These are phyloP conservation scores for Taenioides sp. DNA, from an alignment of 2,797 vertebrate genomes.

Conservation along the genomic window DNA sequence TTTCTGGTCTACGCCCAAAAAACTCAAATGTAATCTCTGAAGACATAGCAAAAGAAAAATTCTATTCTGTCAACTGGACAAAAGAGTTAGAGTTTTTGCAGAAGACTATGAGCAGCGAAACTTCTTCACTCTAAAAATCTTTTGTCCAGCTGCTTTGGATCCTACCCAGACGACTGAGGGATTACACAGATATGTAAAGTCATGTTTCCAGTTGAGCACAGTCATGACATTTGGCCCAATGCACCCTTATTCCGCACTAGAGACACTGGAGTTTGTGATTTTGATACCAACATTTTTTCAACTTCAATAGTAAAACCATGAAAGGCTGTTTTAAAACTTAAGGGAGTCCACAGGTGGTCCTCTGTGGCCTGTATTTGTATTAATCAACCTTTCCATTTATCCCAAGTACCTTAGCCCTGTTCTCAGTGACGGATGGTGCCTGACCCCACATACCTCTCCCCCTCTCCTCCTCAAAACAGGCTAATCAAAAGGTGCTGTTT, in stretches of 20 bases:
- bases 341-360: slow-evolving; percentile 20
- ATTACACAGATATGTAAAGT: no score
- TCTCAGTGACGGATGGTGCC: slow-evolving; percentile 29
- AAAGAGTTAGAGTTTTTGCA: no score
- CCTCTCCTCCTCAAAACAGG: slow-evolving; percentile 20
- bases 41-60: no score
- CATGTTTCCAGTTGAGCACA: no score
- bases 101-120: no score
- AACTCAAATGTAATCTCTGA: neutral
- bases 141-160: no score
- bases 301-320: neutral
- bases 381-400: slow-evolving; percentile 25
- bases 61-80: no score
- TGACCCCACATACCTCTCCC: slow-evolving; percentile 21
- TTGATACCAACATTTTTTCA: neutral
- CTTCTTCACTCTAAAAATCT: no score
- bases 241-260: neutral
- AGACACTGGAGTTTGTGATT: neutral
- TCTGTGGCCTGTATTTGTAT: slow-evolving; percentile 19
- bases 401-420: slow-evolving; percentile 14
- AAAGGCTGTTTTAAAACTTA: slow-evolving; percentile 3
- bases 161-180: no score
- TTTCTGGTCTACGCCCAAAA: neutral
- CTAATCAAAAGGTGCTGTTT: slow-evolving; percentile 75
- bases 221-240: neutral